Evolutionary conservation across 1,140 invertebrate species (phyloP).

Genomic region (Drosophila nigrodunni): DNA sequence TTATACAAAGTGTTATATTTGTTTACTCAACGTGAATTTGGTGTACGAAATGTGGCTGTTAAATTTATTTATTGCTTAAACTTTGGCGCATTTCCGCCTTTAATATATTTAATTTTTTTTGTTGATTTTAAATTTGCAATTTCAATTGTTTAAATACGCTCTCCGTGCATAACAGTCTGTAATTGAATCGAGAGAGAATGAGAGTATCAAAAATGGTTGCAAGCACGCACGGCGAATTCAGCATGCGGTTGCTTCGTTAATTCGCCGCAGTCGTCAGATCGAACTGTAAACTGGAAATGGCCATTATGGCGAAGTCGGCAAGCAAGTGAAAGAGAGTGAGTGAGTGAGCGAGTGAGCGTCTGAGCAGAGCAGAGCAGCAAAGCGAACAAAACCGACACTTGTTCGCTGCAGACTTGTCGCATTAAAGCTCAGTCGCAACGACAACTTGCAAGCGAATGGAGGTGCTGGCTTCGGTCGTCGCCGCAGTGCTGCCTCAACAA

Average conservation of each 20-base stretch:
- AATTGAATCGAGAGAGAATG: not conserved
- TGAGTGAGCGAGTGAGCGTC: not conserved
- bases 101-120: constrained; percentile 13
- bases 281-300: constrained; percentile 48
- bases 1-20: too few relatives aligned
- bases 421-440: constrained; percentile 70
- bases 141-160: constrained; percentile 39
- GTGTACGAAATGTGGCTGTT: constrained; percentile 30
- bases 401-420: constrained; percentile 70
- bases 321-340: constrained; percentile 10
- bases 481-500: constrained; percentile 65
- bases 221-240: constrained; percentile 53
- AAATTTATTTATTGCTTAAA: not conserved
- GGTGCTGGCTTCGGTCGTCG: constrained; percentile 74
- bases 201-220: constrained; percentile 21
- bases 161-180: not conserved
- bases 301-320: not conserved
- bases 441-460: constrained; percentile 80
- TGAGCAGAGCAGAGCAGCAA: too few relatives aligned
- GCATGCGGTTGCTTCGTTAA: not conserved
- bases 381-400: constrained; percentile 67
- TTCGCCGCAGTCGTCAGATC: constrained; percentile 16
- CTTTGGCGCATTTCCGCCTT: constrained; percentile 32
- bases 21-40: not conserved
- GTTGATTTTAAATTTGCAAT: constrained; percentile 32